Conservation (phyloP, 2,888 invertebrate genomes). For the Macrosoma leucophasiata region DNA sequence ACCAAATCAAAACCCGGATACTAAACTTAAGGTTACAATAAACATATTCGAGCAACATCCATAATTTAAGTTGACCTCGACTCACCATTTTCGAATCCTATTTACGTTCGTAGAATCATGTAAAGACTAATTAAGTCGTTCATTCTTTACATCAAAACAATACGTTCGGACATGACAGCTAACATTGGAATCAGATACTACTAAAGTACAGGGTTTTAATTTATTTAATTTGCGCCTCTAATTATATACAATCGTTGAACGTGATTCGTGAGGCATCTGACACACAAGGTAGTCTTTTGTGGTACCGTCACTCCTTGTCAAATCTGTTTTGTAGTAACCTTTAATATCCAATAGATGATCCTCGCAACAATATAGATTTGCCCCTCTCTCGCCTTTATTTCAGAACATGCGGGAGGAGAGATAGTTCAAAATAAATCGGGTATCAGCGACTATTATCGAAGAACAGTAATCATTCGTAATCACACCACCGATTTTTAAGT, state of each 20-base stretch:
- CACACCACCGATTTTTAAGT: constrained; percentile 57
- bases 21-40: too few species aligned
- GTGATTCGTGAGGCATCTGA: constrained; percentile 60
- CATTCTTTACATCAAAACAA: too few species aligned
- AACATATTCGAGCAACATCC: too few species aligned
- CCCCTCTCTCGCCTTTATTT: constrained; percentile 26
- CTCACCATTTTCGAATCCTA: too few species aligned
- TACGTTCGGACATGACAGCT: too few species aligned
- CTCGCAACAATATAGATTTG: constrained; percentile 20
- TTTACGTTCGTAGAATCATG: too few species aligned
- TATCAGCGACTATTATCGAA: constrained; percentile 51
- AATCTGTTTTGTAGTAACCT: constrained; percentile 58
- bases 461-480: constrained; percentile 66
- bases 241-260: constrained; percentile 63
- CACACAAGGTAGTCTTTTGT: constrained; percentile 72
- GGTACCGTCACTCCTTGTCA: constrained; percentile 58
- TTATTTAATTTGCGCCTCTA: constrained; percentile 66
- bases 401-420: constrained; percentile 27
- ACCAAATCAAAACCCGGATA: too few species aligned
- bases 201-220: constrained; percentile 51
- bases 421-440: constrained; percentile 38
- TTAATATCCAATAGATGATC: constrained; percentile 38
- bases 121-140: too few species aligned
- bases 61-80: too few species aligned
- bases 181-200: constrained; percentile 39